These are phyloP conservation scores for Meteorus cinctellus DNA, from an alignment of 2,888 invertebrate species.

Conservation along the genomic window DNA sequence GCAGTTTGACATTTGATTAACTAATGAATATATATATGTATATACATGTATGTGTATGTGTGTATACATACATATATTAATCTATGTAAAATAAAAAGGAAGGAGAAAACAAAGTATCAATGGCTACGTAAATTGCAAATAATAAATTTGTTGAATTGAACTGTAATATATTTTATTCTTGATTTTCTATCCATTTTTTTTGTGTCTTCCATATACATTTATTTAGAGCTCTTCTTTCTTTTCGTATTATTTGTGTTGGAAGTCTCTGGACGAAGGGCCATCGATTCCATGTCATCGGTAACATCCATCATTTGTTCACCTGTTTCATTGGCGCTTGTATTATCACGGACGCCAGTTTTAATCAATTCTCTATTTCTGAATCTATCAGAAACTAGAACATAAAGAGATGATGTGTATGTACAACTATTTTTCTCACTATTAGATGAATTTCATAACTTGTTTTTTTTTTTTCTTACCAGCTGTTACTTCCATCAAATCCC, in stretches of 20 bases:
- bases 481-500: conserved; percentile 78
- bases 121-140: conserved; percentile 23
- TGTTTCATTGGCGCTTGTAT: conserved; percentile 32
- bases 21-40: background rate
- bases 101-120: background rate
- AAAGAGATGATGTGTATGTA: conserved; percentile 32
- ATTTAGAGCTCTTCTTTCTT: conserved; percentile 43
- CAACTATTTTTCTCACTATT: conserved; percentile 10
- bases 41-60: too few relatives aligned
- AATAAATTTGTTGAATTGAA: conserved; percentile 35
- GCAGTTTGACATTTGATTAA: background rate
- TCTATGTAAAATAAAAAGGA: background rate
- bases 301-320: conserved; percentile 62
- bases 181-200: background rate
- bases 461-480: conserved; percentile 73
- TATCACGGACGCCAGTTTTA: background rate
- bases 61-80: too few relatives aligned
- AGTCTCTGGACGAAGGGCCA: conserved; percentile 49
- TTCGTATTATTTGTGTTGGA: conserved; percentile 38
- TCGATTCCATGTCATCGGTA: conserved; percentile 59
- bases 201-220: background rate
- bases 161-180: conserved; percentile 30
- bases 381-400: conserved; percentile 56
- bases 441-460: background rate
- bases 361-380: conserved; percentile 54